Base-by-base conservation (phyloP, 1,140 invertebrate genomes). In the Mercenaria mercenaria region DNA sequence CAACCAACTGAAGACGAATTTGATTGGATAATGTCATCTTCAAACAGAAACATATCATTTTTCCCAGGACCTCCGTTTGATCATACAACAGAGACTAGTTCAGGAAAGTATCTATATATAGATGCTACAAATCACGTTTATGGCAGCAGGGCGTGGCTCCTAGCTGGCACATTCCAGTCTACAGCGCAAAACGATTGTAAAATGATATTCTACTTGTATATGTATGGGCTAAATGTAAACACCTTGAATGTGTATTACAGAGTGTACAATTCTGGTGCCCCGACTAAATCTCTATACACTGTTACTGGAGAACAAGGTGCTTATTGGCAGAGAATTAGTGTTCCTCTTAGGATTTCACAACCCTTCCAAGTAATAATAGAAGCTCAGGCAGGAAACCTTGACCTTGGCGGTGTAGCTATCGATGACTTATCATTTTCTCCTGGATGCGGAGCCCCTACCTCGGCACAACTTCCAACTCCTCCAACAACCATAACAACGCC, bases 71-170 rank as follows among this genome's bases (percentile, higher is more conserved):
- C 94, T 32, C 84, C 83, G 15, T 90, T 91, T 79, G 94, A 95
- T 67, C 94, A 95, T 82, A 94, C 92, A 8, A 74, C 74, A 67
- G 93, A 94, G 34, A 92, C 92, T n/a, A 41, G 47, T 29, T 88
- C 89, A 82, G 96, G 96, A 50, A 93, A 93, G 61, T 95, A 94
- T 86, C 34, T 95, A 50, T 95, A 94, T 86, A 94, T 95, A 43
- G 93, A 94, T 87, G 90, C 93, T 1, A 91, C 93, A 23, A 34
- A 91, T 79, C 91, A 81, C 43, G 97, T 97, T 32, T 97, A 97
- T 92, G 92, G 91, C 56, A 89, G 92, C 50, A 93, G 89, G 80
- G 91, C 93, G 0, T 93, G 92, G 93, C 82, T 95, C 3, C 18
- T 93, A 0, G 91, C 93, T 10, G 90, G 87, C 20, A 74, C 89